Percentiles rank a stretch among this genome's conserved stretches.
These are phyloP conservation scores for Tachina lurida DNA, from an alignment of 2,888 invertebrate genomes.

Conservation along the genomic window DNA sequence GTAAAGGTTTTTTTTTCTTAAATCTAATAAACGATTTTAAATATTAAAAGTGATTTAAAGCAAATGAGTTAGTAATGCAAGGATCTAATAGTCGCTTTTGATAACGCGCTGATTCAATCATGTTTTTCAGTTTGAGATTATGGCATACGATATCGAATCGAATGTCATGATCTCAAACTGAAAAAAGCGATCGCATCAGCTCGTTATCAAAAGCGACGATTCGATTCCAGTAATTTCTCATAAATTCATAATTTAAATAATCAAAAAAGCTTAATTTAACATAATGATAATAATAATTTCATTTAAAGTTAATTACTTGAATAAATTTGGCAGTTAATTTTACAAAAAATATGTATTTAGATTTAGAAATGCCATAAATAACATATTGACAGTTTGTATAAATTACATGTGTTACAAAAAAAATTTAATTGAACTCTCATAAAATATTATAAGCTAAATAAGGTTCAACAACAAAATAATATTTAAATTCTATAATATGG, in stretches of 20 bases:
- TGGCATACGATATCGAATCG: too few species aligned
- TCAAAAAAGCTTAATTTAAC: background rate
- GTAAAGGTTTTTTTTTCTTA: conserved; percentile 34
- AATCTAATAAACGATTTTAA: background rate
- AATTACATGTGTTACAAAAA: background rate
- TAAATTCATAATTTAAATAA: background rate
- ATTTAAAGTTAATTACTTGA: conserved; percentile 44
- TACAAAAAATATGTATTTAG: conserved; percentile 44
- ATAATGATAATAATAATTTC: background rate
- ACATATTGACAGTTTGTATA: background rate
- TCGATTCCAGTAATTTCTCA: too few species aligned
- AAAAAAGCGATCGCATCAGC: too few species aligned
- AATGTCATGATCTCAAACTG: too few species aligned
- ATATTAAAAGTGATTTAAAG: background rate
- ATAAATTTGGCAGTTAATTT: conserved; percentile 62
- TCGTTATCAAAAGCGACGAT: too few species aligned
- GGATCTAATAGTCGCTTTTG: too few species aligned
- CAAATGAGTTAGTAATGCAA: too few species aligned
- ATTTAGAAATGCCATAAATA: conserved; percentile 27
- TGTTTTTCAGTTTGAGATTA: too few species aligned
- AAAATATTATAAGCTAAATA: background rate
- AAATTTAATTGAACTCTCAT: conserved; percentile 10
- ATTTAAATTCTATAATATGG: conserved; percentile 35
- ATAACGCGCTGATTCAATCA: too few species aligned
- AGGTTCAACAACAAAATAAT: conserved; percentile 37